A percentile compares a stretch with the other conserved stretches of the same genome.
Evolutionary conservation across 2,113 vertebrate genomes (phyloP).

Genomic region (human (Homo sapiens)): DNA sequence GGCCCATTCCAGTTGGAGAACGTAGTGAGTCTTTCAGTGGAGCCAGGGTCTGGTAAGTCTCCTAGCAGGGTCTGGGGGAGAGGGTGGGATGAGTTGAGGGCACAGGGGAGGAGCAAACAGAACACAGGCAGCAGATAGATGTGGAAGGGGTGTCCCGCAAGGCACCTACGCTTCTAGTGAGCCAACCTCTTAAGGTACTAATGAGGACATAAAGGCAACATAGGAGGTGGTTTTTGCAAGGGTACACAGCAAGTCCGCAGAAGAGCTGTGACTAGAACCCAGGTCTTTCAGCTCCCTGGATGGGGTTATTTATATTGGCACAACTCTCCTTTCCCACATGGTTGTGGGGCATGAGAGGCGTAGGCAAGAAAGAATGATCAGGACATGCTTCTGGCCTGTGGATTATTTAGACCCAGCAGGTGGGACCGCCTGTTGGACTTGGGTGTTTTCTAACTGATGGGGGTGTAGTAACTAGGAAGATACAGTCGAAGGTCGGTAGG

Average conservation of each 20-base stretch:
- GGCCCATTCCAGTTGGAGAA: constrained; percentile 18
- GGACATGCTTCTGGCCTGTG: not conserved
- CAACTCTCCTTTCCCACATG: not conserved
- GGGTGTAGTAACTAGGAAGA: not conserved
- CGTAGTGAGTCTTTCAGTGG: constrained; percentile 17
- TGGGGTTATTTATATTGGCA: not conserved
- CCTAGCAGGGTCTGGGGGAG: not conserved
- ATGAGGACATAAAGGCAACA: not conserved
- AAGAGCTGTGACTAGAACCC: not conserved
- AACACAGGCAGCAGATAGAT: not conserved
- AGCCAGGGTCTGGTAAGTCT: constrained; percentile 62
- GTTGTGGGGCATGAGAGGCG: too few relatives aligned
- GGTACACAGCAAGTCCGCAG: not conserved
- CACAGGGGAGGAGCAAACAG: not conserved
- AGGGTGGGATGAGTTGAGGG: not conserved
- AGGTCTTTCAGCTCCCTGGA: not conserved
- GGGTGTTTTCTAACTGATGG: not conserved
- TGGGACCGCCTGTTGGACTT: not conserved
- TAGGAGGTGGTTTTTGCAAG: not conserved
- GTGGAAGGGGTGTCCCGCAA: not conserved
- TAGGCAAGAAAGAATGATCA: not conserved
- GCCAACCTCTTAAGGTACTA: not conserved
- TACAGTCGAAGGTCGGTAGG: not conserved
- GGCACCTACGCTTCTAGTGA: not conserved
- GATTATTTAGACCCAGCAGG: not conserved